Base-by-base conservation (phyloP, 2,113 vertebrate genomes). In the Gobio gobio region DNA sequence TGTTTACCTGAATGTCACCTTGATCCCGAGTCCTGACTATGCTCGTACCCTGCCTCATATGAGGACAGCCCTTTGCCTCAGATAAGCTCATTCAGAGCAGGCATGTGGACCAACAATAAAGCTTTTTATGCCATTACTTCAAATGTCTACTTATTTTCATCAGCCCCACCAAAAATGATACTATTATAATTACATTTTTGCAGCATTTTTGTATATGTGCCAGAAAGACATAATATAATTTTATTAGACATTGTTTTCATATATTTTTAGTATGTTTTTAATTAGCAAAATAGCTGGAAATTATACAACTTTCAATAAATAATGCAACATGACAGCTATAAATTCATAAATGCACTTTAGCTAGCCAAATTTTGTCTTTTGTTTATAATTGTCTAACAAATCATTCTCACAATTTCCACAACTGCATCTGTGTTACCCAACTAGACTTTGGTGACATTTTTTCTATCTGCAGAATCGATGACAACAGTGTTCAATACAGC, bases 1-100 rank as follows among this genome's bases (percentile, higher is more conserved):
- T 54, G 16, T 76, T 83, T 85, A 83, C 87, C 66, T 88, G 68
- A 85, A 80, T 33, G n/a, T 74, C 70, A 68, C 81, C 84, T 75
- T 87, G 29, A 81, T 49, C 54, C 54, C 18, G 54, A 56, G 54
- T 56, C 68, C 47, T 68, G 33, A 59, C 82, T 83, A 29, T 40
- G 33, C 45, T 13, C 26, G 26, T 77, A 73, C 51, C 66, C 83
- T 77, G 29, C 49, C 36, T 75, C 10, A 64, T 13, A 22, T n/a
- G 12, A 47, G 83, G 73, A 56, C 14, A 40, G 45, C 43, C 7
- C 29, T 63, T 70, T 64, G 12, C 82, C 72, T 76, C 43, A 20
- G 26, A 78, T 26, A 78, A 58, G 20, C 47, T 84, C 26, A 54
- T 45, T 78, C 40, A 18, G 20, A 49, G n/a, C 49, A 8, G 18